Evolutionary conservation across 1,140 invertebrate species (phyloP), one percentile per base, ranked within the genome.

Genomic region (Bombus pyrosoma): DNA sequence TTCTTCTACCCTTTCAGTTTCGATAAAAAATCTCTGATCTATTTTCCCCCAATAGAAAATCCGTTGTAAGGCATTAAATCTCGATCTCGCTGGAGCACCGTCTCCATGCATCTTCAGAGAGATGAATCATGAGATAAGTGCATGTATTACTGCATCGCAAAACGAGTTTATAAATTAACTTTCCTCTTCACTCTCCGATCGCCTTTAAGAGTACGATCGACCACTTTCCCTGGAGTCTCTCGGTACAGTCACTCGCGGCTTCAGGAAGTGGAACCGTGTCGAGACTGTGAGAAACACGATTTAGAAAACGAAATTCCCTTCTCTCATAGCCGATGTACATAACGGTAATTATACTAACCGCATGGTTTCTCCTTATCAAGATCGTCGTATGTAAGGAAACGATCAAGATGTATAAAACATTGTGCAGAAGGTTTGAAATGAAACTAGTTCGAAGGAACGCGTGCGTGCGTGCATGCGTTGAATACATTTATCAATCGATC

Each of bases 161-260:
- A 75, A 75, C 43, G 18, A 32, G 73, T 75, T 68, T 25, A 34
- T 10, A 18, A 47, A 41, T 69, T 22, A 57, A 78, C 81, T 83
- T 77, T 78, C 74, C 62, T 69, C 43, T 34, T 39, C 81, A 10
- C 28, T 68, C 25, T 22, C 41, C 39, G 80, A 75, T 73, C 79
- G n/a, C 68, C 57, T 75, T 66, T 37, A 47, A 74, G 34, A n/a
- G 39, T 34, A 9, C n/a, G 47, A 53, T 32, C 39, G 43, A 10
- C 6, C 59, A 75, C 73, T 83, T 83, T 75, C 74, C 81, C 81
- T 22, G 59, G 0, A 68, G n/a, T 32, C 37, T 59, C 72, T 69
- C 28, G 47, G 47, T 53, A 22, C 53, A n/a, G 3, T 81, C 69
- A 22, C 28, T 12, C 32, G 34, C 34, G 22, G 18, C 22, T 68